These are phyloP conservation scores for Muntiacus muntjak DNA, from an alignment of 2,113 vertebrate genomes.

Conservation along the genomic window DNA sequence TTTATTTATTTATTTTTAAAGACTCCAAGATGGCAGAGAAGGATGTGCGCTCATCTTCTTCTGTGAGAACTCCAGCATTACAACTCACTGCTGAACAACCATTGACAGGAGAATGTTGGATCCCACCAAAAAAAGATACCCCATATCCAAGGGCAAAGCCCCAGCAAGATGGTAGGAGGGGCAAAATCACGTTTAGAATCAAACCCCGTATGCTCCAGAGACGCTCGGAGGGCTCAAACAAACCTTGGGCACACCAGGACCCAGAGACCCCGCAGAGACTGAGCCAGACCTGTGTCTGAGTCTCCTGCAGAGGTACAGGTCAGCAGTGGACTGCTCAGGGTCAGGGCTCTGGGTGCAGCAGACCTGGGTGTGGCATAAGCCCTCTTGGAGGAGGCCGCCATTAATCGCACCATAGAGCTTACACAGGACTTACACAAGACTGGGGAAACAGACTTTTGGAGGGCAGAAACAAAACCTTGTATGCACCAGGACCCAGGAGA, in stretches of 20 bases:
- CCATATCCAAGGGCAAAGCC: background rate
- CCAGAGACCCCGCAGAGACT: background rate
- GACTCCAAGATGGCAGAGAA: background rate
- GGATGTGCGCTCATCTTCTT: background rate
- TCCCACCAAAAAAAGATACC: background rate
- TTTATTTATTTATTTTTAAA: background rate
- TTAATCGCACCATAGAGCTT: background rate
- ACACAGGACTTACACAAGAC: background rate
- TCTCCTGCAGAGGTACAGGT: background rate
- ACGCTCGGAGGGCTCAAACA: background rate
- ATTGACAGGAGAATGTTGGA: background rate
- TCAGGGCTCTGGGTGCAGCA: background rate
- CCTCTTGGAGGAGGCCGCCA: background rate
- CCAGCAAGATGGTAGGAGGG: background rate
- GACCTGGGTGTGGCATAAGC: background rate
- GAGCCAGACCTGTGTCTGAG: background rate
- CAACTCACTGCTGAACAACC: background rate
- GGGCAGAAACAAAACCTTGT: background rate
- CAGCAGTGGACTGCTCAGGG: background rate
- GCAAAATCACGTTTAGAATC: background rate
- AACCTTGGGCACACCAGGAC: background rate
- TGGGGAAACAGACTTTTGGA: background rate
- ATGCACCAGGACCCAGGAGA: background rate
- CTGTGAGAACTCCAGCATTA: background rate
- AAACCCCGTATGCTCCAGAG: background rate